Percentiles rank a stretch among this genome's conserved stretches.
phyloP scores from a whole-genome alignment of 2,113 vertebrate genomes.

The Limnothrissa miodon region DNA sequence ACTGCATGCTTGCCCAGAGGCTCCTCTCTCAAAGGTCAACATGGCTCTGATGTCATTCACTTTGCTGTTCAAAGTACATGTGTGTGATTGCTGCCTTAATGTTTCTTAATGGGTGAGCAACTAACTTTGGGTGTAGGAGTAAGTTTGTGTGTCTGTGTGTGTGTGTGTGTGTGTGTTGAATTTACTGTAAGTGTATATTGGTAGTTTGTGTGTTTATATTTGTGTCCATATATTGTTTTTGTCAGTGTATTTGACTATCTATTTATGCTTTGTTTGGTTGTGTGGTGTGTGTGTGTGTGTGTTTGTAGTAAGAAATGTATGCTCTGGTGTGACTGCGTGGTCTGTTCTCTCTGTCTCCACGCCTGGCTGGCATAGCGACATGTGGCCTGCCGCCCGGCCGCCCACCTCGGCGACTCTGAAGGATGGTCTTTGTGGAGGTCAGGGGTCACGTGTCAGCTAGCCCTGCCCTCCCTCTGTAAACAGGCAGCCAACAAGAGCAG shows the following conservation, averaged over 20 bases:
- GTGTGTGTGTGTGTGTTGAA: background rate
- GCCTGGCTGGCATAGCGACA: background rate
- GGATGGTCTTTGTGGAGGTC: conserved; percentile 26
- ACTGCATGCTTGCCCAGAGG: conserved; percentile 34
- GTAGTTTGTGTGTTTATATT: background rate
- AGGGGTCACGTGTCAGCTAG: background rate
- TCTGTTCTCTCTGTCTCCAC: background rate
- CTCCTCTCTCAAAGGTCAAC: conserved; percentile 26
- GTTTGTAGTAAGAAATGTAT: background rate
- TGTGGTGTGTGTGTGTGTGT: background rate
- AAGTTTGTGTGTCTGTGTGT: conserved; percentile 11
- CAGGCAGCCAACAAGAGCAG: conserved; percentile 26
- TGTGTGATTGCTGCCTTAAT: background rate
- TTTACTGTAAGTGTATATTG: background rate
- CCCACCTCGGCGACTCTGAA: background rate
- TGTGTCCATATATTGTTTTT: background rate
- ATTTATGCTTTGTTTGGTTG: background rate
- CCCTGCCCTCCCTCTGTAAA: conserved; percentile 29
- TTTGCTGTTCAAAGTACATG: conserved; percentile 11
- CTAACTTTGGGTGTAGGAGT: conserved; percentile 25
- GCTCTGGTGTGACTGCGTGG: background rate
- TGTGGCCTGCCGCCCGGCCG: background rate
- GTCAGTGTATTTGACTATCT: background rate
- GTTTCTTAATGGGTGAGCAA: conserved; percentile 16
- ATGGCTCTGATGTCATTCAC: conserved; percentile 38